Base-by-base conservation (phyloP, 2,888 invertebrate species). In the Cataglyphis albicans region DNA sequence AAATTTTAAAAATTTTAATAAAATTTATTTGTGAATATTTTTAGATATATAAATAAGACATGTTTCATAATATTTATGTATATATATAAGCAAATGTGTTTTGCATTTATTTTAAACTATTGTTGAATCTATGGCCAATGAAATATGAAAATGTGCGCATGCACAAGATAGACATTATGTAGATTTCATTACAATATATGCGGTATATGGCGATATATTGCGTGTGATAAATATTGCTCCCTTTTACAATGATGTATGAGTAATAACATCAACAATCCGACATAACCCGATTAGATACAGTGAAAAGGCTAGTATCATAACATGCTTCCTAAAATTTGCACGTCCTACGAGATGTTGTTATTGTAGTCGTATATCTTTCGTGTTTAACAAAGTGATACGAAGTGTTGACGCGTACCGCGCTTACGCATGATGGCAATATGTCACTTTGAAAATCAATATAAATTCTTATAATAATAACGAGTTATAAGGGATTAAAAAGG, bases 241-340 rank as follows among this genome's bases (percentile, higher is more conserved):
- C 52, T 74, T 81, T 63, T 38, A 63, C 29, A 29, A 74, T 74
- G 81, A 81, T 72, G 38, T 72, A 74, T 12, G 81, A 74, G 74
- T 38, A 18, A 38, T 21, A 61, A 59, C 52, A 52, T 74, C 74
- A 74, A 63, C 32, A 63, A 63, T 63, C 7, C 15, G 10, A 44
- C 44, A 63, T 63, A 74, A 74, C 44, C 10, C 32, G 74, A 74
- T 74, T 74, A 74, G 21, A 74, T 63, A 63, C 41, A 63, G 44
- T 21, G 63, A 74, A 74, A 63, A 63, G 74, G 32, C 21, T n/a
- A 44, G 10, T 44, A 32, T 32, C 48, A 12, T 38, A 63, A 63
- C 32, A 63, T 44, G 32, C 29, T 21, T 63, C 44, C 3, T 74
- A 63, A 74, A 74, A 74, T 74, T 63, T 48, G 32, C 21, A 35